Evolutionary conservation across 2,113 vertebrate species (phyloP), one percentile per base, ranked within the genome.

Genomic region (Mesocricetus auratus): DNA sequence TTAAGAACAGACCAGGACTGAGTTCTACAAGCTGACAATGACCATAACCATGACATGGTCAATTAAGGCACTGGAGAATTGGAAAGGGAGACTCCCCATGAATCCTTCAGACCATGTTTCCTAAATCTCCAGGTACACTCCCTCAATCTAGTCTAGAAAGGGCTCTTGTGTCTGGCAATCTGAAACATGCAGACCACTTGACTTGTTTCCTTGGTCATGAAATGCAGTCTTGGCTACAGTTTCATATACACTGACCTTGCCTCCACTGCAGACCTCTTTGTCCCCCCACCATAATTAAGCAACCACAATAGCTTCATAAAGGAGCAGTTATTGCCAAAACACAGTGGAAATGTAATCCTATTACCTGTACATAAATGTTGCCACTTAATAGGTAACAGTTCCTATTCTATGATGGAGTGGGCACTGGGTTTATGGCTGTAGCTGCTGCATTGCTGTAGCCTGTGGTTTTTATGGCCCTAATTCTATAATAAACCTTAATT

Each of bases 401-500:
- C 69, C 96, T 95, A 81, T 90, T 86, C 91, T 42, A 75, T 91
- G 94, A 97, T 91, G 64, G 13, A 96, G 94, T 90, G 69, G 79
- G 77, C 77, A 91, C 86, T 79, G 24, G 8, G 91, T 97, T 98
- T 97, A 97, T 79, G 86, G 83, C 79, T 86, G 36, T 91, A 92
- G 96, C 94, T 90, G 83, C 86, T 91, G 60, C 7, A 3, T 92
- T 93, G 91, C 95, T 95, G 36, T 81, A 95, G 91, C 94, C 95
- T 93, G 93, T 94, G 82, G 96, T 96, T 98, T 98, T 97, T 96
- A 97, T 88, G 74, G 79, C 69, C 71, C 89, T 92, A 93, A 96
- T 97, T 97, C 93, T 62, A 95, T 88, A 96, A 95, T 93, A 97
- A 97, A 86, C 93, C 79, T 88, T 90, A 81, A 71, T 97, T 98